Percentiles rank a stretch among this genome's conserved stretches.
phyloP scores from a whole-genome alignment of 2,113 vertebrate species.

The Heterotis niloticus region DNA sequence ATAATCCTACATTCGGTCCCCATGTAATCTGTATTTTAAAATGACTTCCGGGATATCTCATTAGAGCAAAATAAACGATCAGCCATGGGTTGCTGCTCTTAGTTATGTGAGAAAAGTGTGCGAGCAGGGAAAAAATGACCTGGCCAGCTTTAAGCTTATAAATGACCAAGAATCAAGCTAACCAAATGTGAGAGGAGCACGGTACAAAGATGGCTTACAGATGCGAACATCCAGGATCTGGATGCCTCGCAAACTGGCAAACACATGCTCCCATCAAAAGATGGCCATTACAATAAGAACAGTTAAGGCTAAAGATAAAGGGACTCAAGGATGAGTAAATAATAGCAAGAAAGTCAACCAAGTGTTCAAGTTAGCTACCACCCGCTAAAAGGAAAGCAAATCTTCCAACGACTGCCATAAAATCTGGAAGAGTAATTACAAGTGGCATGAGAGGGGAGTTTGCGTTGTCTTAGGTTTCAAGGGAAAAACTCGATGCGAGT shows the following conservation, averaged over 20 bases:
- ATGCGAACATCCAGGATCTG: no score
- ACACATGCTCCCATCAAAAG: not conserved
- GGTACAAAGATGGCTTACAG: no score
- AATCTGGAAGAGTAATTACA: not conserved
- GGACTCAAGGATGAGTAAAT: no score
- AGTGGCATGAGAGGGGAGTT: not conserved
- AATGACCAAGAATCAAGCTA: not conserved
- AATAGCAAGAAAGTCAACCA: no score
- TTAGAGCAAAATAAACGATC: not conserved
- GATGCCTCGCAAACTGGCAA: not conserved
- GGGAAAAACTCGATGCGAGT: no score
- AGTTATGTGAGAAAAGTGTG: not conserved
- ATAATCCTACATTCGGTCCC: not conserved
- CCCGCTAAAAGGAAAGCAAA: no score
- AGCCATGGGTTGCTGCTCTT: not conserved
- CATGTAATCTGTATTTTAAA: constrained; percentile 3
- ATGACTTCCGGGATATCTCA: not conserved
- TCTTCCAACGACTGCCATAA: not conserved
- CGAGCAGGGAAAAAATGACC: not conserved
- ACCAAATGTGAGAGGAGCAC: not conserved
- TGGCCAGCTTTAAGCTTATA: not conserved
- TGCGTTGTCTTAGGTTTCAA: not conserved
- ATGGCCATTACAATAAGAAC: not conserved
- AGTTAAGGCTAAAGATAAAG: not conserved
- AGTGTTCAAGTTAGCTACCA: no score